These are phyloP conservation scores for Sinocyclocheilus rhinocerous DNA, from an alignment of 2,113 vertebrate genomes.

Conservation along the genomic window DNA sequence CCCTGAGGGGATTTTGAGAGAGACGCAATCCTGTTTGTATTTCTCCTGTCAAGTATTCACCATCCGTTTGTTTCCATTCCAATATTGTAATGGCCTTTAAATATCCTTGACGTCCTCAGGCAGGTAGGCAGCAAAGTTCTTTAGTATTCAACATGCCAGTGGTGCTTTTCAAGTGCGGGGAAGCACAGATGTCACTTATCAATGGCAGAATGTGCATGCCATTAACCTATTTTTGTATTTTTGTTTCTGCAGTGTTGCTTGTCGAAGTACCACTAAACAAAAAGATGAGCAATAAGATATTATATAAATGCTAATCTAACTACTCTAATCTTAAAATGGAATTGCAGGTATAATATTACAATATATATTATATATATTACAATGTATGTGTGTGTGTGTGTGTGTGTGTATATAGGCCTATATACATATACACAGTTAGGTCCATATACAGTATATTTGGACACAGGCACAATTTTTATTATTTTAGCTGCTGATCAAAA, in stretches of 20 bases:
- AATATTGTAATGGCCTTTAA: slow-evolving; percentile 37
- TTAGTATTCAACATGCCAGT: slow-evolving; percentile 12
- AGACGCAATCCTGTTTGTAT: slow-evolving; percentile 22
- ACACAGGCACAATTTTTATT: too few species aligned
- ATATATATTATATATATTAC: too few species aligned
- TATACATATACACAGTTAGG: too few species aligned
- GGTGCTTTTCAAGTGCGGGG: slow-evolving; percentile 9
- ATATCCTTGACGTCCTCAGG: slow-evolving; percentile 33
- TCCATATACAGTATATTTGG: too few species aligned
- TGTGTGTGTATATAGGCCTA: too few species aligned
- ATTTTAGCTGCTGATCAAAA: too few species aligned
- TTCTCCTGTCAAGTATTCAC: slow-evolving; percentile 46
- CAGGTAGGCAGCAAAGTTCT: neutral
- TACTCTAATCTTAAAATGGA: neutral
- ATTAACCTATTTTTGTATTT: neutral
- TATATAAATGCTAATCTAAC: neutral
- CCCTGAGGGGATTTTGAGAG: slow-evolving; percentile 9
- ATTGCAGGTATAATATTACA: too few species aligned
- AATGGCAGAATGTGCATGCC: neutral
- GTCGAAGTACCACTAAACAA: neutral
- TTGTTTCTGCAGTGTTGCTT: neutral
- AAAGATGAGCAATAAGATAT: neutral
- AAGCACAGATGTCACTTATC: slow-evolving; percentile 34
- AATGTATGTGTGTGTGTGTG: too few species aligned
- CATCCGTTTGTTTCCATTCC: slow-evolving; percentile 17